Conservation (phyloP, 1,140 invertebrate species). For the Drosophila guanche region DNA sequence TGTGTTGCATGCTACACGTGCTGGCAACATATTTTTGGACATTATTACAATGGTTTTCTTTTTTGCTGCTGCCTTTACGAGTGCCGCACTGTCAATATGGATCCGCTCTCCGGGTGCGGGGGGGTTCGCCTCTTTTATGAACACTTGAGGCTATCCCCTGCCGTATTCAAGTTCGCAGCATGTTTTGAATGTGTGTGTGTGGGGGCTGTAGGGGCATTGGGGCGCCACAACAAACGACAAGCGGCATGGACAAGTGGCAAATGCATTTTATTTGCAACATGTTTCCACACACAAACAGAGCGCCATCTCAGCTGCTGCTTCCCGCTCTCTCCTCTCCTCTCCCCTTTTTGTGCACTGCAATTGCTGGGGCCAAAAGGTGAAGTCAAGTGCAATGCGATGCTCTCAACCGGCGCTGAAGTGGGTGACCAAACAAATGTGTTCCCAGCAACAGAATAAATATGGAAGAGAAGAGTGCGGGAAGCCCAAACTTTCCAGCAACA, state of each 20-base stretch:
- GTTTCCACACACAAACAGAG: constrained; percentile 25
- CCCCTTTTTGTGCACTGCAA: constrained; percentile 17
- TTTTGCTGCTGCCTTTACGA: constrained; percentile 41
- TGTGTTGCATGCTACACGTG: constrained; percentile 62
- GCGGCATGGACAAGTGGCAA: constrained; percentile 45
- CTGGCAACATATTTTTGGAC: constrained; percentile 81
- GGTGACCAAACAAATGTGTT: constrained; percentile 25
- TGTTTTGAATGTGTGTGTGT: constrained; percentile 61
- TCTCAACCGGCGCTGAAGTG: constrained; percentile 33
- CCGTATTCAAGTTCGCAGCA: constrained; percentile 71
- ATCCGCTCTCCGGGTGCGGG: constrained; percentile 6
- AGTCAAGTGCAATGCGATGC: constrained; percentile 49
- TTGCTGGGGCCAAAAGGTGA: constrained; percentile 36
- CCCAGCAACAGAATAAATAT: constrained; percentile 2
- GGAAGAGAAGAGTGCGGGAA: too few relatives aligned
- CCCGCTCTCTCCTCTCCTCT: too few relatives aligned
- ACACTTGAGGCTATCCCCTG: constrained; percentile 48
- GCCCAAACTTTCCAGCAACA: too few relatives aligned
- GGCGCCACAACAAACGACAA: constrained; percentile 4
- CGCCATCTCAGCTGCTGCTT: not conserved
- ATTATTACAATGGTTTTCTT: constrained; percentile 76
- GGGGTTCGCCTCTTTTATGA: constrained; percentile 55
- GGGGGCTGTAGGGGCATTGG: constrained; percentile 8
- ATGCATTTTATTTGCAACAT: constrained; percentile 75
- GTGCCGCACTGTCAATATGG: constrained; percentile 62